A percentile compares a stretch with the other conserved stretches of the same genome.
phyloP scores from a whole-genome alignment of 2,113 vertebrate genomes.

The Cebidichthys violaceus region DNA sequence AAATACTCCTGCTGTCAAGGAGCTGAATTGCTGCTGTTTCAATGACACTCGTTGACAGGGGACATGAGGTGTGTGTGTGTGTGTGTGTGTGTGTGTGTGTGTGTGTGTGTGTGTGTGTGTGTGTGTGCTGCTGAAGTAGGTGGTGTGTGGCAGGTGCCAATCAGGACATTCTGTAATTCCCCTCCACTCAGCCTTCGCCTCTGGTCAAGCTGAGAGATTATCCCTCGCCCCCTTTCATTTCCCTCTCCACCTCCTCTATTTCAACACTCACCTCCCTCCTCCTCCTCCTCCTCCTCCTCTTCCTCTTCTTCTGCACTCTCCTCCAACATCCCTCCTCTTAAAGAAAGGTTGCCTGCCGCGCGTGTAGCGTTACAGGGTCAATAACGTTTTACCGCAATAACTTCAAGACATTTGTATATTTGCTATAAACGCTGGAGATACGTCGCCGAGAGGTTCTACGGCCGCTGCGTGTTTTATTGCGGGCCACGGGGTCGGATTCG shows the following conservation, averaged over 20 bases:
- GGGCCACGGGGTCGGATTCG: slow-evolving; percentile 12
- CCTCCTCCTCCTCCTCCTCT: not conserved
- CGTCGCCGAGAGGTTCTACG: slow-evolving; percentile 2
- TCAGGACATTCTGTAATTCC: slow-evolving; percentile 71
- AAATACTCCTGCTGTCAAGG: slow-evolving; percentile 45
- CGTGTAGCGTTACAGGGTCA: slow-evolving; percentile 33
- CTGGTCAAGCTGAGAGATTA: slow-evolving; percentile 70
- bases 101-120: slow-evolving; percentile 16
- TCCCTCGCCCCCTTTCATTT: slow-evolving; percentile 52
- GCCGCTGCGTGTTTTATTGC: not conserved
- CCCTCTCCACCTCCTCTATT: slow-evolving; percentile 35
- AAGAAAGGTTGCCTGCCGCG: not conserved
- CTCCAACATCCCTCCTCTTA: not conserved
- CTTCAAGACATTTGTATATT: slow-evolving; percentile 55
- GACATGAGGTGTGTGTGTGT: slow-evolving; percentile 22
- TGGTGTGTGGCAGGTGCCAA: slow-evolving; percentile 61
- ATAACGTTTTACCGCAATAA: slow-evolving; percentile 41
- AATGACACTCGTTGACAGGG: slow-evolving; percentile 47
- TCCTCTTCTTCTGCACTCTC: slow-evolving; percentile 3
- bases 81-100: slow-evolving; percentile 17
- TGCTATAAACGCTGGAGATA: slow-evolving; percentile 45
- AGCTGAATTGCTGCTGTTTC: slow-evolving; percentile 47
- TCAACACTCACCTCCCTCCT: slow-evolving; percentile 19
- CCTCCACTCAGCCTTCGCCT: slow-evolving; percentile 49
- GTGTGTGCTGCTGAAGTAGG: slow-evolving; percentile 2